phyloP scores from a whole-genome alignment of 1,140 invertebrate genomes.

The Drosophila paulistorum region DNA sequence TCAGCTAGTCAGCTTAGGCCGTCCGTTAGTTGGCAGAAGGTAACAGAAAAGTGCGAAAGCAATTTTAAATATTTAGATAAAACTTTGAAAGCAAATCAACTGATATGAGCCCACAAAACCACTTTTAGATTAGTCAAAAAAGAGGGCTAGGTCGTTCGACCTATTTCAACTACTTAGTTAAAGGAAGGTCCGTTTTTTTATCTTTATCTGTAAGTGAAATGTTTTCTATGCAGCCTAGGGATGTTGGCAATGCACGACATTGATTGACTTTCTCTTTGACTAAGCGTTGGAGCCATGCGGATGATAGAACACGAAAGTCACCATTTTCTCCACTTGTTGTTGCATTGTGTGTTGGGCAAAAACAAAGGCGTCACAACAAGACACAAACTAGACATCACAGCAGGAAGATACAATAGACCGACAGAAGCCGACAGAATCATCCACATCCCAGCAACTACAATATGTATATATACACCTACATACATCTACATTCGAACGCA shows the following conservation, averaged over 20 bases:
- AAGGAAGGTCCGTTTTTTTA: background rate
- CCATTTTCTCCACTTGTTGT: conserved; percentile 17
- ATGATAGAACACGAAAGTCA: background rate
- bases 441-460: background rate
- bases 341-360: conserved; percentile 58
- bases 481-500: background rate
- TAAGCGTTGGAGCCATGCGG: conserved; percentile 3
- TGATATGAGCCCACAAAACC: conserved; percentile 56
- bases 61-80: conserved; percentile 81
- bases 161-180: conserved; percentile 60
- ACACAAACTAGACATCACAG: conserved; percentile 64
- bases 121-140: conserved; percentile 61
- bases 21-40: background rate
- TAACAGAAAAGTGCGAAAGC: conserved; percentile 42
- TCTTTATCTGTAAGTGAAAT: conserved; percentile 6
- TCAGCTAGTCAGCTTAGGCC: background rate
- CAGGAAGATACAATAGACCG: conserved; percentile 21
- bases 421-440: conserved; percentile 26
- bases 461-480: background rate
- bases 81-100: conserved; percentile 64
- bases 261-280: conserved; percentile 20
- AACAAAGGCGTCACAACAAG: conserved; percentile 75
- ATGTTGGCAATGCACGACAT: conserved; percentile 15
- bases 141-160: conserved; percentile 25
- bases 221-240: conserved; percentile 16